Conservation (phyloP, 2,888 invertebrate genomes). For the Schizaphis graminum region DNA sequence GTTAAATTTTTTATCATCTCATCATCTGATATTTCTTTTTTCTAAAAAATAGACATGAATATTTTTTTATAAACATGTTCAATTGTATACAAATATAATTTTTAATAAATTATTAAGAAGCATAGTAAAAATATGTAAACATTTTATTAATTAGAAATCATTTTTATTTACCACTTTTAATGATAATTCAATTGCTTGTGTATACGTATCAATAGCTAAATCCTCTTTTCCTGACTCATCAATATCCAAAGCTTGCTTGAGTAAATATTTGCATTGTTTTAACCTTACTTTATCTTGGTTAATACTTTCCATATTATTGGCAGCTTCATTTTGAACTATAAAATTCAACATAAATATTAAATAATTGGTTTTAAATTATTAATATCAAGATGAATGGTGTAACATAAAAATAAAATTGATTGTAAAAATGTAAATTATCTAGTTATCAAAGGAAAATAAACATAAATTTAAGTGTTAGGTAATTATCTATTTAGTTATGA, state of each 20-base stretch:
- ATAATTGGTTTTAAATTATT: background rate
- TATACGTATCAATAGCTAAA: conserved; percentile 84
- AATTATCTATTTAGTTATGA: background rate
- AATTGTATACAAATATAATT: background rate
- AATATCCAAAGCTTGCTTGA: conserved; percentile 87
- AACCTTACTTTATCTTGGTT: conserved; percentile 68
- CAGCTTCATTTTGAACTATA: conserved; percentile 63
- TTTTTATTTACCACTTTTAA: conserved; percentile 78
- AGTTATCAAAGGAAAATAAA: background rate
- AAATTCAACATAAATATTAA: conserved; percentile 6
- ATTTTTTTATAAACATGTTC: background rate
- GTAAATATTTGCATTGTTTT: conserved; percentile 75
- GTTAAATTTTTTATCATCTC: conserved; percentile 80
- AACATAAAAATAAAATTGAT: background rate
- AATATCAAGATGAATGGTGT: background rate
- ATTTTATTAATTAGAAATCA: background rate
- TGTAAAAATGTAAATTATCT: background rate
- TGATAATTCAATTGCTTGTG: conserved; percentile 88
- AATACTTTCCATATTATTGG: conserved; percentile 54
- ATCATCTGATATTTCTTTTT: conserved; percentile 73
- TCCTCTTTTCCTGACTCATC: conserved; percentile 83
- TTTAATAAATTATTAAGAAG: conserved; percentile 14
- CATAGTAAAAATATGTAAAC: background rate
- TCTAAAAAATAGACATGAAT: conserved; percentile 72
- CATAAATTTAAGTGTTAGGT: background rate